Percentiles rank a stretch among this genome's conserved stretches.
phyloP scores from a whole-genome alignment of 2,888 invertebrate species.

The Drosophila meridiana region DNA sequence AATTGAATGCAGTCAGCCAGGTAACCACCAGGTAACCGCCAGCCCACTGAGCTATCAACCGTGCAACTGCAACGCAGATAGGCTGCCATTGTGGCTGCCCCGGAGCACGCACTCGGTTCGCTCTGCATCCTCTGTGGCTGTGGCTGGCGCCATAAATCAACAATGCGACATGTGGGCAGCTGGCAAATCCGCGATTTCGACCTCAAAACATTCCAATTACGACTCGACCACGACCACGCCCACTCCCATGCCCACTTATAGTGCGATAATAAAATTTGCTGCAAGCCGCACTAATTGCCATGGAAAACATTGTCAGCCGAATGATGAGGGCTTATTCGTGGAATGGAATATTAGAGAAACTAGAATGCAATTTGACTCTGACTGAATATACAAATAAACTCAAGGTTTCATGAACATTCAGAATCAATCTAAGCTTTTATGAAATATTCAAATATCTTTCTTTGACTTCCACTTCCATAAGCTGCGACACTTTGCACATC shows the following conservation, averaged over 20 bases:
- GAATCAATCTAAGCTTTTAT: neutral
- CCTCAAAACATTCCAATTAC: constrained; percentile 71
- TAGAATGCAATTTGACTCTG: neutral
- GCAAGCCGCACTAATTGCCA: constrained; percentile 46
- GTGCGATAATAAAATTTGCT: constrained; percentile 44
- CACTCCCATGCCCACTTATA: neutral
- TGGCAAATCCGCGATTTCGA: constrained; percentile 40
- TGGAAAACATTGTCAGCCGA: constrained; percentile 4
- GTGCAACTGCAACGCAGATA: constrained; percentile 23
- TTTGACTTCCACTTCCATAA: neutral
- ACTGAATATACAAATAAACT: neutral
- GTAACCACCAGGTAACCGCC: constrained; percentile 9
- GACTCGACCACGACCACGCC: constrained; percentile 1
- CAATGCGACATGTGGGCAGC: constrained; percentile 64
- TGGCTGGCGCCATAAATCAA: constrained; percentile 54
- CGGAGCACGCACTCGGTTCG: constrained; percentile 11
- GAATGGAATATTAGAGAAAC: neutral
- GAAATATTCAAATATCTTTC: neutral
- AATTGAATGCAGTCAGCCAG: constrained; percentile 13
- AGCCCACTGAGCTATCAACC: constrained; percentile 8
- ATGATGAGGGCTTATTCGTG: neutral
- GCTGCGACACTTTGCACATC: neutral
- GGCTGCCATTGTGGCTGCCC: constrained; percentile 22
- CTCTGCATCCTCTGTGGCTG: neutral
- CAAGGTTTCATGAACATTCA: neutral